A percentile compares a stretch with the other conserved stretches of the same genome.
Evolutionary conservation across 2,113 vertebrate genomes (phyloP).

Genomic region (Pseudonaja textilis): DNA sequence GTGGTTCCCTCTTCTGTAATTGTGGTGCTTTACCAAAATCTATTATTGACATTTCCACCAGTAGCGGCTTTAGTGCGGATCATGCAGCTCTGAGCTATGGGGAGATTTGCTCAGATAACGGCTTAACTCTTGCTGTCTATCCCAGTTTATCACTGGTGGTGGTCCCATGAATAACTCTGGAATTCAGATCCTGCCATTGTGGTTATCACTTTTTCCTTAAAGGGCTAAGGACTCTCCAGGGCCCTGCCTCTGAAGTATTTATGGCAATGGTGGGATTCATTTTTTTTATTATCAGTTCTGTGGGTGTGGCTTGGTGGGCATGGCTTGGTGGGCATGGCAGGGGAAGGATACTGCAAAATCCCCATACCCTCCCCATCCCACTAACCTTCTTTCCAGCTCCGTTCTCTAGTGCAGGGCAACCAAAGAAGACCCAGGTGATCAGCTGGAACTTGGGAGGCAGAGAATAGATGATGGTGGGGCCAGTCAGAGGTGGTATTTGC

Average conservation of each 20-base stretch:
- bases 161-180: slow-evolving; percentile 1
- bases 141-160: slow-evolving; percentile 5
- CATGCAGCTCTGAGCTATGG: slow-evolving; percentile 4
- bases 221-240: slow-evolving; percentile 12
- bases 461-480: too few species aligned
- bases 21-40: not conserved
- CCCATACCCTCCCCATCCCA: too few species aligned
- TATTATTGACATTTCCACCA: slow-evolving; percentile 6
- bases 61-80: slow-evolving; percentile 2
- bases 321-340: too few species aligned
- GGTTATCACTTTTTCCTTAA: slow-evolving; percentile 22
- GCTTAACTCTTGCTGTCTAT: not conserved
- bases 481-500: too few species aligned
- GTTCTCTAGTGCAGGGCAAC: too few species aligned
- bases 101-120: slow-evolving; percentile 16
- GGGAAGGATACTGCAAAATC: too few species aligned
- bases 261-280: not conserved
- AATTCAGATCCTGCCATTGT: not conserved
- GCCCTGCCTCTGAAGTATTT: slow-evolving; percentile 7
- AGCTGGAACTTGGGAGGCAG: too few species aligned
- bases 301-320: too few species aligned
- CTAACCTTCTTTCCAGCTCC: too few species aligned
- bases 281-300: too few species aligned
- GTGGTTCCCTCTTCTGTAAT: slow-evolving; percentile 23
- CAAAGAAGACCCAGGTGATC: too few species aligned